These are phyloP conservation scores for Sycophila texana DNA, from an alignment of 2,888 invertebrate genomes.

Conservation along the genomic window DNA sequence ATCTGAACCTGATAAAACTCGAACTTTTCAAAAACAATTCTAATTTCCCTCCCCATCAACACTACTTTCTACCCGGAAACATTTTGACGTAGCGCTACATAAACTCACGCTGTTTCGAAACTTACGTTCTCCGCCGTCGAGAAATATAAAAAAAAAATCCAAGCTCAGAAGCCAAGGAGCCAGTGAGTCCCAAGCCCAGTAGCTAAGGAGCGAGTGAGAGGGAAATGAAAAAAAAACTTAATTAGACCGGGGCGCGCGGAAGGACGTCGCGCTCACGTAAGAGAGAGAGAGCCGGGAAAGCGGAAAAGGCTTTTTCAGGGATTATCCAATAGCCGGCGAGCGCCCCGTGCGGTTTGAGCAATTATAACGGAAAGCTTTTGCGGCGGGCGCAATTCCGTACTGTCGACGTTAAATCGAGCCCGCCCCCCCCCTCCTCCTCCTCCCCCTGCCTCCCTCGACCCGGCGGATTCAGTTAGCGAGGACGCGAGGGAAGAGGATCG, in stretches of 20 bases:
- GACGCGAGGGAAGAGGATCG: constrained; percentile 61
- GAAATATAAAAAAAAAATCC: neutral
- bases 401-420: constrained; percentile 56
- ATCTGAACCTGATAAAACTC: too few species aligned
- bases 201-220: neutral
- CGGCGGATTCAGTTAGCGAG: constrained; percentile 59
- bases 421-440: neutral
- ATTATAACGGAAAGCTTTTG: constrained; percentile 53
- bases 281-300: neutral
- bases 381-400: constrained; percentile 48
- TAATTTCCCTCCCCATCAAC: too few species aligned
- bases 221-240: constrained; percentile 39
- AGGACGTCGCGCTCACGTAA: too few species aligned
- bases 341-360: constrained; percentile 46
- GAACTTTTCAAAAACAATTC: too few species aligned
- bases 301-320: constrained; percentile 48
- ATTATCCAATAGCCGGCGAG: constrained; percentile 44
- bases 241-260: constrained; percentile 21
- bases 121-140: neutral
- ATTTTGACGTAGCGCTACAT: neutral
- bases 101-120: neutral
- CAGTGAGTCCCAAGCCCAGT: neutral
- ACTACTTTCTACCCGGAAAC: too few species aligned
- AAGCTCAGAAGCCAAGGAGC: neutral
- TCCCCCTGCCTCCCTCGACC: too few species aligned